Percentiles rank a stretch among this genome's conserved stretches.
phyloP scores from a whole-genome alignment of 2,113 vertebrate species.

The Lonchura striata region DNA sequence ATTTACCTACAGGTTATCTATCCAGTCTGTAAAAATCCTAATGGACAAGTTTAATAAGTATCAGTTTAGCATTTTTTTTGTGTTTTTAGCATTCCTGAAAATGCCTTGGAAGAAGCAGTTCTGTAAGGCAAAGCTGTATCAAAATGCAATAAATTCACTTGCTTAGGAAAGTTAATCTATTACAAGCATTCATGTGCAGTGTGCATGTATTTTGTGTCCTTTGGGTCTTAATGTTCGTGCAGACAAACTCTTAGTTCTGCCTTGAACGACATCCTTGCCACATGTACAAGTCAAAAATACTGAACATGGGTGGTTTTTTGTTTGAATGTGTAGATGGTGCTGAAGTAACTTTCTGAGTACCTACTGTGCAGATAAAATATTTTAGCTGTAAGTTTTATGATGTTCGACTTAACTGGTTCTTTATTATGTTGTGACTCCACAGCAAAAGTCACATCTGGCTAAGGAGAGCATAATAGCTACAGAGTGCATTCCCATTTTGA shows the following conservation, averaged over 20 bases:
- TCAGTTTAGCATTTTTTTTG: slow-evolving; percentile 16
- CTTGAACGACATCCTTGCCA: neutral
- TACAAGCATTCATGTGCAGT: neutral
- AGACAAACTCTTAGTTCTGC: neutral
- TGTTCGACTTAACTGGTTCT: neutral
- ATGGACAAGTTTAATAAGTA: neutral
- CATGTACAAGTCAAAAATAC: neutral
- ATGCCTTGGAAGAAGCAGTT: neutral
- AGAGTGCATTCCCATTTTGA: neutral
- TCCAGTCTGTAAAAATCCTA: slow-evolving; percentile 11
- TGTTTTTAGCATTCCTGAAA: neutral
- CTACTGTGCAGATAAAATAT: neutral
- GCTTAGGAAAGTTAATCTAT: neutral
- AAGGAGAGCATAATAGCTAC: neutral
- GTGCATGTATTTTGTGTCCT: neutral
- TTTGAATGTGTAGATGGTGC: neutral
- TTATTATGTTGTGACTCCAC: neutral
- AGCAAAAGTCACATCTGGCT: neutral
- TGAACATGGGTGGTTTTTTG: neutral
- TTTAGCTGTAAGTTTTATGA: neutral
- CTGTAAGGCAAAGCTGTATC: neutral
- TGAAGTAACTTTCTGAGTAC: neutral
- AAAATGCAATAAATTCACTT: neutral
- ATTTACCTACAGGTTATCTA: neutral
- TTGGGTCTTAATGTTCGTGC: neutral